Conservation (phyloP, 2,113 vertebrate species). For the Leiothrix lutea region DNA sequence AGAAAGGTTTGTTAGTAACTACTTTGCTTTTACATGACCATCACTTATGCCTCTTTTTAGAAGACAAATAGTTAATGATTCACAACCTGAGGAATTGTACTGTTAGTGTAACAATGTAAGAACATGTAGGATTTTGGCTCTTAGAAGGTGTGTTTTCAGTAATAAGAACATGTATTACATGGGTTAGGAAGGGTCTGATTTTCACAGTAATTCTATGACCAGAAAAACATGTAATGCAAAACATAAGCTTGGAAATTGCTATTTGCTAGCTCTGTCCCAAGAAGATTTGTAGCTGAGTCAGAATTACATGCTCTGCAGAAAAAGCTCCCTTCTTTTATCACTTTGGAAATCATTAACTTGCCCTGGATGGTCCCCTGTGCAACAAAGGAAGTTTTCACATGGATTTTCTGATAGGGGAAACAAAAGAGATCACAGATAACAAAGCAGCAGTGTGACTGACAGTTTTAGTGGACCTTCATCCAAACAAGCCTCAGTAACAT, state of each 20-base stretch:
- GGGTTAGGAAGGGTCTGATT: not conserved
- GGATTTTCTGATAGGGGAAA: constrained; percentile 49
- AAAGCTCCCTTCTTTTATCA: constrained; percentile 42
- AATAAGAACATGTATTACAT: not conserved
- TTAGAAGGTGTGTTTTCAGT: not conserved
- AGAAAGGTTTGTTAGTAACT: not conserved
- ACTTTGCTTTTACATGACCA: not conserved
- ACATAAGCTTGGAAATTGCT: constrained; percentile 58
- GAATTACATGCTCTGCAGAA: constrained; percentile 57
- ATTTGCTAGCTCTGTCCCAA: constrained; percentile 50
- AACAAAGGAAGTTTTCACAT: constrained; percentile 47
- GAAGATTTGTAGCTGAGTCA: constrained; percentile 45
- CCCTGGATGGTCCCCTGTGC: not conserved
- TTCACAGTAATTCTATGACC: constrained; percentile 2
- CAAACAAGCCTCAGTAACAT: not conserved
- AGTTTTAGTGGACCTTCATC: not conserved
- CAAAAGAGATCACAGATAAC: constrained; percentile 45
- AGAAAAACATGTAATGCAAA: constrained; percentile 24
- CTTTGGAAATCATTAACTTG: constrained; percentile 71
- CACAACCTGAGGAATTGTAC: not conserved
- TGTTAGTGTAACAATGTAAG: not conserved
- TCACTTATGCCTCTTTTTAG: not conserved
- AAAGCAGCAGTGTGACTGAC: not conserved
- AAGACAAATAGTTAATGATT: constrained; percentile 46
- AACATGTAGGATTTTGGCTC: not conserved